phyloP scores from a whole-genome alignment of 2,113 vertebrate species.

The Delphinus delphis region DNA sequence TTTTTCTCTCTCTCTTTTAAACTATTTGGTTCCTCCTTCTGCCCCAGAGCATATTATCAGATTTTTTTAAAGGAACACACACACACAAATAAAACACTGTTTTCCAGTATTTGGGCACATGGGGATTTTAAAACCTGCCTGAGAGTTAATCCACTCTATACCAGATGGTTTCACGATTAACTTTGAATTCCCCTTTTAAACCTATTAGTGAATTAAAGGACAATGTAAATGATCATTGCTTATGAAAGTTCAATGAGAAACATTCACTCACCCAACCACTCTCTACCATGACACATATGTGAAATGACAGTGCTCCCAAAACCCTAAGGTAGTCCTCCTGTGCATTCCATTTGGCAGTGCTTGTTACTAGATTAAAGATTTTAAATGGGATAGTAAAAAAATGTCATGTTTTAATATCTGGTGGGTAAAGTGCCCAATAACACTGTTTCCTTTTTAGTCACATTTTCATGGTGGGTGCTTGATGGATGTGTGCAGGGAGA shows the following conservation, averaged over 20 bases:
- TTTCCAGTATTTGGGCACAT: not conserved
- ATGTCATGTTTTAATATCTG: not conserved
- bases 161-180: slow-evolving; percentile 56
- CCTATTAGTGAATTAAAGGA: slow-evolving; percentile 35
- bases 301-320: not conserved
- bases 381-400: not conserved
- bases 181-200: slow-evolving; percentile 58
- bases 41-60: not conserved
- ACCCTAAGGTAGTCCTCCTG: too few relatives aligned
- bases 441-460: not conserved
- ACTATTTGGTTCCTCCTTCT: not conserved
- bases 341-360: not conserved
- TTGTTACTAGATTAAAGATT: not conserved
- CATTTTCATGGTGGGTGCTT: accelerated
- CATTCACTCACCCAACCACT: not conserved
- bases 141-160: not conserved
- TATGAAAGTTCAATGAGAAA: slow-evolving; percentile 38
- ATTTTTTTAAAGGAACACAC: not conserved
- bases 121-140: slow-evolving; percentile 17
- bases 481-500: not conserved
- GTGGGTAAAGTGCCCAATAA: not conserved
- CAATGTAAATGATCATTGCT: not conserved
- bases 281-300: not conserved
- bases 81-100: not conserved
- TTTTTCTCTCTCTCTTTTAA: not conserved